A percentile compares a stretch with the other conserved stretches of the same genome.
Conservation (phyloP, 1,140 invertebrate genomes). For the Babylonia areolata region DNA sequence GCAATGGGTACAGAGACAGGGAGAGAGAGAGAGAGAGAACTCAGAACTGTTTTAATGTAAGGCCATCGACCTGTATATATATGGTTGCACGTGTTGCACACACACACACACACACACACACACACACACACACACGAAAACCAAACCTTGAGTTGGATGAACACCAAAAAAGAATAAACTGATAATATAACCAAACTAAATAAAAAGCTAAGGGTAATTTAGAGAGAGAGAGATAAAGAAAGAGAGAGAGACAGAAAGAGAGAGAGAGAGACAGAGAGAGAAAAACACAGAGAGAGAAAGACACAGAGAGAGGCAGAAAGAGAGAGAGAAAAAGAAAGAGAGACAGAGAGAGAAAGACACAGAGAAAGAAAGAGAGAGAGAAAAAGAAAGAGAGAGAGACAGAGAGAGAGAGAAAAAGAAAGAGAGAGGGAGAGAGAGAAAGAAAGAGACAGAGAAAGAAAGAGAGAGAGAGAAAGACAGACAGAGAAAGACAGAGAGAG, state of each 20-base stretch:
- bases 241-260: slow-evolving; percentile 41
- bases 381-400: not conserved
- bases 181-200: not conserved
- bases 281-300: slow-evolving; percentile 34
- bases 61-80: not conserved
- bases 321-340: slow-evolving; percentile 42
- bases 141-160: not conserved
- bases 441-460: slow-evolving; percentile 24
- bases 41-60: not conserved
- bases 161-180: not conserved
- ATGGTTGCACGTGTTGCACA: too few species aligned
- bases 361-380: slow-evolving; percentile 30
- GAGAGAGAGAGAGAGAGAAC: too few species aligned
- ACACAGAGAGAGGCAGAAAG: slow-evolving; percentile 42
- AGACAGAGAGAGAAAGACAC: slow-evolving; percentile 35
- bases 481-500: slow-evolving; percentile 43
- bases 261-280: slow-evolving; percentile 39
- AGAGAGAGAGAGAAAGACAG: slow-evolving; percentile 30
- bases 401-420: slow-evolving; percentile 31
- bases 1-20: too few species aligned
- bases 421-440: slow-evolving; percentile 37
- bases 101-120: not conserved
- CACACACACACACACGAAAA: not conserved
- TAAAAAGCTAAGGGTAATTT: slow-evolving; percentile 32
- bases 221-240: slow-evolving; percentile 45